Evolutionary conservation across 2,113 vertebrate genomes (phyloP), one percentile per base, ranked within the genome.

Genomic region (Misgurnus anguillicaudatus): DNA sequence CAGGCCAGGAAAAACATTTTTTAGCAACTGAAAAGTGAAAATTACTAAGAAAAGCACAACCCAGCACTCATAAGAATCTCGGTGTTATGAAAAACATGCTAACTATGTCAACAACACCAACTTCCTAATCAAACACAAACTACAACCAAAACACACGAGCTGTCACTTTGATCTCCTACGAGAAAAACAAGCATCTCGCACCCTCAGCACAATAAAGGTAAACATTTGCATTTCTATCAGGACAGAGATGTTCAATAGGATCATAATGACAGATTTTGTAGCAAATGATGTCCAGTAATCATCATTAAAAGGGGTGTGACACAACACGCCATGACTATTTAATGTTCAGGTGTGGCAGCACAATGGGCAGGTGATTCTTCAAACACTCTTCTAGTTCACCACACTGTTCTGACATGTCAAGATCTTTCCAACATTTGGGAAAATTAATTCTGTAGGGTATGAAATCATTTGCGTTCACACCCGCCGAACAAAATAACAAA

Each of bases 341-440:
- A 24, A 48, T 14, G 48, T 31, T 42, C 39, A 71, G 77, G 67
- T 79, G 77, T 17, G 58, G 42, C 66, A n/a, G 66, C 55, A 78
- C 55, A 24, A 42, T 16, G 3, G 41, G 55, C 45, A 42, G 58
- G n/a, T 71, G 55, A 41, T 53, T 21, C 36, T 53, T 38, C 24
- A 51, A 79, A 62, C 10, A 7, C 58, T 63, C 42, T 21, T 79
- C 66, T 14, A 24, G 42, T 48, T 16, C 51, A n/a, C 53, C 8
- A 14, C 51, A 64, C 19, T 45, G 9, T 60, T 45, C 41, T 57
- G 39, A 64, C 63, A 1, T 68, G 64, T 48, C 24, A 19, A 77
- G 53, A 16, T n/a, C 16, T 42, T 38, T 41, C 48, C 38, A 41
- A 3, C 31, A 6, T 67, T 67, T 63, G 58, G 11, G 9, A 9